phyloP scores from a whole-genome alignment of 1,140 invertebrate species.

The Eueides isabella region DNA sequence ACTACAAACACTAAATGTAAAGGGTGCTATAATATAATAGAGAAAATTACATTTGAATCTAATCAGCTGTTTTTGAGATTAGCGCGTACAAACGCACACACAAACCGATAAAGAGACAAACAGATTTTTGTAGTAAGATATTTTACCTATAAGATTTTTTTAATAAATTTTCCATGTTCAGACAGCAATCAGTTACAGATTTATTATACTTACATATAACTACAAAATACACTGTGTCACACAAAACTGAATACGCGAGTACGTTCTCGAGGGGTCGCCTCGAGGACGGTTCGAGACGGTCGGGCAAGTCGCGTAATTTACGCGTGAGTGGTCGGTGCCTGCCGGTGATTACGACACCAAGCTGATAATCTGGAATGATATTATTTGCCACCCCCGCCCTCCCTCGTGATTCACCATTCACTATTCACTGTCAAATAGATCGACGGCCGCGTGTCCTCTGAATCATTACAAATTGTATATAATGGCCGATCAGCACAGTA shows the following conservation, averaged over 20 bases:
- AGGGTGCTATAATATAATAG: too few relatives aligned
- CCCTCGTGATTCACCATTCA: neutral
- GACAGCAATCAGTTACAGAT: too few relatives aligned
- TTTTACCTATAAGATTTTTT: too few relatives aligned
- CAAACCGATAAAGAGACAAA: too few relatives aligned
- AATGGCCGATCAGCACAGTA: too few relatives aligned
- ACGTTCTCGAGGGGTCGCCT: constrained; percentile 34
- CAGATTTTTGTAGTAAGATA: too few relatives aligned
- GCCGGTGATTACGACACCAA: constrained; percentile 70
- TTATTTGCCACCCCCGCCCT: neutral
- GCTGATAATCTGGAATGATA: constrained; percentile 62
- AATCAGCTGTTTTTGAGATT: too few relatives aligned
- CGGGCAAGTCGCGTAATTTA: constrained; percentile 66
- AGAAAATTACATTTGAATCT: too few relatives aligned
- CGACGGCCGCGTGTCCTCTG: neutral
- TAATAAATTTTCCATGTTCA: too few relatives aligned
- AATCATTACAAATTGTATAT: neutral
- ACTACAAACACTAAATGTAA: too few relatives aligned
- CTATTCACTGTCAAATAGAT: neutral
- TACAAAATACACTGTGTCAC: constrained; percentile 25
- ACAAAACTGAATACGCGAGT: constrained; percentile 19
- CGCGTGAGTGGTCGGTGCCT: constrained; percentile 67
- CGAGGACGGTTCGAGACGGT: constrained; percentile 40
- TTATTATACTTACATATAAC: too few relatives aligned
- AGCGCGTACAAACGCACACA: too few relatives aligned